These are phyloP conservation scores for Didymodactylos carnosus DNA, from an alignment of 2,888 invertebrate species.

Conservation along the genomic window DNA sequence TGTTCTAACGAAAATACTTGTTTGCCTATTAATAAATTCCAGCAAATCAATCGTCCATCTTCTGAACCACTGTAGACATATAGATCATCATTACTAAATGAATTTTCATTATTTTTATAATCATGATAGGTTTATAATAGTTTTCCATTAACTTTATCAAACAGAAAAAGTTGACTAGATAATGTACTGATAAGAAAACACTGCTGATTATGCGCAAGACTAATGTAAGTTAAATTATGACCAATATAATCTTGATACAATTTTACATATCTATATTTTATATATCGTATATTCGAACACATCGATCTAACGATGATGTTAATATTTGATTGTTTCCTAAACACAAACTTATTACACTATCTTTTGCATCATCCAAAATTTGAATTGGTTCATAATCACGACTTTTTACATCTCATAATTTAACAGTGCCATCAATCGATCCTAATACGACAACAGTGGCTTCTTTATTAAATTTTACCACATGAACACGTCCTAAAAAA, in stretches of 20 bases:
- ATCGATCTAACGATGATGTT: conserved; percentile 68
- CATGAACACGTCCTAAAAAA: conserved; percentile 51
- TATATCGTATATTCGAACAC: conserved; percentile 65
- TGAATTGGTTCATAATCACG: conserved; percentile 52
- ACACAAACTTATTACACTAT: conserved; percentile 46
- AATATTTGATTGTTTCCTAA: conserved; percentile 74
- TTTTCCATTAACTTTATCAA: conserved; percentile 64
- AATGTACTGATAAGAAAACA: conserved; percentile 66
- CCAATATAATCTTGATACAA: conserved; percentile 64
- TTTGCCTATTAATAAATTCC: conserved; percentile 64
- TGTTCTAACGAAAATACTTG: conserved; percentile 35
- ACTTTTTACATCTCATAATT: conserved; percentile 64
- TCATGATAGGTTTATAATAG: conserved; percentile 48
- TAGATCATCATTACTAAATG: conserved; percentile 60
- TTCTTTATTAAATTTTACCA: conserved; percentile 77
- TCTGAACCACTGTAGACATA: conserved; percentile 72
- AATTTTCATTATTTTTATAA: conserved; percentile 62
- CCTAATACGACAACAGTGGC: conserved; percentile 75
- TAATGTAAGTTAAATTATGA: conserved; percentile 58
- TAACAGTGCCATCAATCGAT: conserved; percentile 71
- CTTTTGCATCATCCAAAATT: conserved; percentile 71
- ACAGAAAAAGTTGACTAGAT: conserved; percentile 57
- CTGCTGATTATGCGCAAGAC: conserved; percentile 72
- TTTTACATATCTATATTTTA: conserved; percentile 62
- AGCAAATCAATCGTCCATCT: conserved; percentile 61